Conservation (phyloP, 2,797 vertebrate genomes). For the Propithecus perrieri region DNA sequence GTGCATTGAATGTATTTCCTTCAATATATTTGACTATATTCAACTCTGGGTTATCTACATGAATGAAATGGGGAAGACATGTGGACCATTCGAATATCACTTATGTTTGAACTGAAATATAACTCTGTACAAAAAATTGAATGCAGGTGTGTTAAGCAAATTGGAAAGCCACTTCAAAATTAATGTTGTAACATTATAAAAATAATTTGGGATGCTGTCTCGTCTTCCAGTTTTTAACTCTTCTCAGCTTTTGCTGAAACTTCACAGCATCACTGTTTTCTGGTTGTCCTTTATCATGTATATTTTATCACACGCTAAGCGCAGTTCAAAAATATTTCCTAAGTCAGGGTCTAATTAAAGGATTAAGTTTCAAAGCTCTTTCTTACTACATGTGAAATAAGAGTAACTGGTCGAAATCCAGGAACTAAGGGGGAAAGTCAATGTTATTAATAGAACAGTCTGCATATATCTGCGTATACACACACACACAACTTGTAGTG, state of each 20-base stretch:
- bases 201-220: neutral
- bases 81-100: neutral
- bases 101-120: neutral
- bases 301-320: neutral
- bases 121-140: neutral
- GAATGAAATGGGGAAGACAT: neutral
- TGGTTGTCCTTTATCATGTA: neutral
- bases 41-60: neutral
- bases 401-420: neutral
- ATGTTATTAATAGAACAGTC: neutral
- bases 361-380: neutral
- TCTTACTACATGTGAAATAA: conserved; percentile 3
- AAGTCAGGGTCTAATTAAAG: neutral
- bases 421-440: neutral
- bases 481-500: neutral
- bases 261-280: neutral
- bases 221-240: neutral
- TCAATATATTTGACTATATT: neutral
- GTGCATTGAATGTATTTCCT: neutral
- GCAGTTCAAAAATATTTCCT: neutral
- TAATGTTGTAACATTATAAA: neutral
- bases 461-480: neutral
- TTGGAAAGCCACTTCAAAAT: conserved; percentile 27
- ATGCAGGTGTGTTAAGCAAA: neutral
- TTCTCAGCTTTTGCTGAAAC: neutral